These are phyloP conservation scores for Dryobota labecula DNA, from an alignment of 2,888 invertebrate species.

Conservation along the genomic window DNA sequence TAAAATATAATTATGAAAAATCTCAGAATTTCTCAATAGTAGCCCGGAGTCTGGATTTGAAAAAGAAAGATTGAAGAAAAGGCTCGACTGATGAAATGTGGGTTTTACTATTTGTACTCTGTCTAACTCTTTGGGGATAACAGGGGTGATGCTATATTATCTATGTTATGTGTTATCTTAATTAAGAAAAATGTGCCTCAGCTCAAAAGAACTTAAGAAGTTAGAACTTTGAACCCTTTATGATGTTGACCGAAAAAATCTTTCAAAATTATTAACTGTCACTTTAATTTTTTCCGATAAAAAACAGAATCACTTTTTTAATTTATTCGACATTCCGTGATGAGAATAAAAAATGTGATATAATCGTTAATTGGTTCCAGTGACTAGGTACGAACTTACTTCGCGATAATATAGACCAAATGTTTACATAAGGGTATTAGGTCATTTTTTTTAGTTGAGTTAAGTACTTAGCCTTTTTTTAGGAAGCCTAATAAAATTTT, in stretches of 20 bases:
- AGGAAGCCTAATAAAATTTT: not conserved
- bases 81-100: too few relatives aligned
- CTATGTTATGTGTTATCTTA: too few relatives aligned
- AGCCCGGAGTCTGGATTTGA: too few relatives aligned
- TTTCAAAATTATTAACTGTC: not conserved
- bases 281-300: slow-evolving; percentile 12
- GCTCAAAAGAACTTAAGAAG: not conserved
- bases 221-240: not conserved
- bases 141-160: too few relatives aligned
- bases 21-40: too few relatives aligned
- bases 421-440: not conserved
- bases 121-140: too few relatives aligned
- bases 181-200: not conserved
- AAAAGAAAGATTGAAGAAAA: too few relatives aligned
- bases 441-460: not conserved
- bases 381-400: not conserved
- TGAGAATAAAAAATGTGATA: slow-evolving; percentile 5
- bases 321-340: not conserved
- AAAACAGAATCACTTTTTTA: slow-evolving; percentile 26
- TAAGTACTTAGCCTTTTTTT: not conserved
- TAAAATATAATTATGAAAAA: not conserved
- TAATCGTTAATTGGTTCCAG: slow-evolving; percentile 30
- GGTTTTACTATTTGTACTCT: too few relatives aligned
- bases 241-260: not conserved
- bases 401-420: not conserved